A percentile compares a stretch with the other conserved stretches of the same genome.
These are phyloP conservation scores for Leptopterna dolabrata DNA, from an alignment of 2,888 invertebrate species.

Conservation along the genomic window DNA sequence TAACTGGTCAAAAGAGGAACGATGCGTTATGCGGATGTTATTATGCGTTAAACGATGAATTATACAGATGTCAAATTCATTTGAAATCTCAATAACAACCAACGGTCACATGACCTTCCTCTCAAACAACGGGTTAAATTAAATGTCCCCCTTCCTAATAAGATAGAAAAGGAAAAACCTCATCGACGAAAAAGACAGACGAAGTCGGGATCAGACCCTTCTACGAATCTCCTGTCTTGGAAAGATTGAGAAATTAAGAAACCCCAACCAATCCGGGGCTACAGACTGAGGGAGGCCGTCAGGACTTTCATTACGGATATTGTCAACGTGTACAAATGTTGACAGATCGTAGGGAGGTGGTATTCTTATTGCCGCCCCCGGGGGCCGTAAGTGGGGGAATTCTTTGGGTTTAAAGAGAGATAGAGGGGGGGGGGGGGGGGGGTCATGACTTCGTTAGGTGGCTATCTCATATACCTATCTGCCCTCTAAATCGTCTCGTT, in stretches of 20 bases:
- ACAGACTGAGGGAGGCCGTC: background rate
- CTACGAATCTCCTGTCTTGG: background rate
- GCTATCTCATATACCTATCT: constrained; percentile 3
- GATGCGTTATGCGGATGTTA: too few species aligned
- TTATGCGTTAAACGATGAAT: too few species aligned
- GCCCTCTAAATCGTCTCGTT: background rate
- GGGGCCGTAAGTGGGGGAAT: background rate
- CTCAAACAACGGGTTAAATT: background rate
- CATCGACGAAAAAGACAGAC: background rate
- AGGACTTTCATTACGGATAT: constrained; percentile 47
- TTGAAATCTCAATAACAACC: background rate
- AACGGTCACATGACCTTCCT: background rate
- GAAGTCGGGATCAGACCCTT: background rate
- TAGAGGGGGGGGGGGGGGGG: background rate
- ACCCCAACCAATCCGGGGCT: background rate
- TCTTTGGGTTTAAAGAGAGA: background rate
- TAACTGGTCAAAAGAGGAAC: too few species aligned
- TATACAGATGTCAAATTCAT: too few species aligned
- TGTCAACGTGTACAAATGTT: constrained; percentile 51
- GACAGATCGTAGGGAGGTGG: constrained; percentile 22
- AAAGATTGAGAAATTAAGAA: constrained; percentile 3
- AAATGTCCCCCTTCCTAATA: background rate
- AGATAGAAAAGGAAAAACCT: background rate
- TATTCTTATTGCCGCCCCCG: constrained; percentile 32
- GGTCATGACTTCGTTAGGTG: background rate